These are phyloP conservation scores for Onychomys arenicola DNA, from an alignment of 2,797 vertebrate genomes.

Conservation along the genomic window DNA sequence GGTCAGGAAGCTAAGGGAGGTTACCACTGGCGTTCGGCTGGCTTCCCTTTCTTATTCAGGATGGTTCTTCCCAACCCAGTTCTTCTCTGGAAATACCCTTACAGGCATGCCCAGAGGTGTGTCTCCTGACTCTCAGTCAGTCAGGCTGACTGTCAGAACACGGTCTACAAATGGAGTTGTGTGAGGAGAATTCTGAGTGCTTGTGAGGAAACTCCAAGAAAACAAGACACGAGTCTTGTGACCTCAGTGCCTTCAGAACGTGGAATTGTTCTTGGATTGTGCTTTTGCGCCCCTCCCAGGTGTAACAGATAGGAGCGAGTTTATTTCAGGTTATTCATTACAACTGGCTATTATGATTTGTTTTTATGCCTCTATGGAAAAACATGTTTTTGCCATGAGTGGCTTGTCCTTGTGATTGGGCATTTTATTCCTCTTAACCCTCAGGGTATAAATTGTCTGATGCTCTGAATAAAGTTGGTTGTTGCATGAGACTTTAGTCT, in stretches of 20 bases:
- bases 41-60: not conserved
- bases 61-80: not conserved
- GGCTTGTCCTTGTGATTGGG: not conserved
- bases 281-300: not conserved
- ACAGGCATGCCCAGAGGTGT: not conserved
- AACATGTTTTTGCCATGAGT: not conserved
- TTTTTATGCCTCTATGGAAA: not conserved
- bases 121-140: not conserved
- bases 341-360: not conserved
- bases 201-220: not conserved
- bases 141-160: not conserved
- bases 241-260: not conserved
- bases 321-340: not conserved
- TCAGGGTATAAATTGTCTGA: not conserved
- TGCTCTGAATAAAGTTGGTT: not conserved
- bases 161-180: not conserved
- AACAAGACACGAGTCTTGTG: not conserved
- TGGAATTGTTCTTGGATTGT: no score
- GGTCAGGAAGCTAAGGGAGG: not conserved
- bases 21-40: not conserved
- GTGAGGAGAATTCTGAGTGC: not conserved
- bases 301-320: not conserved
- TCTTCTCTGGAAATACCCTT: not conserved
- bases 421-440: not conserved
- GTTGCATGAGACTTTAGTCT: not conserved